These are phyloP conservation scores for Paramormyrops hopkinsi DNA, from an alignment of 2,797 vertebrate genomes.

Conservation along the genomic window DNA sequence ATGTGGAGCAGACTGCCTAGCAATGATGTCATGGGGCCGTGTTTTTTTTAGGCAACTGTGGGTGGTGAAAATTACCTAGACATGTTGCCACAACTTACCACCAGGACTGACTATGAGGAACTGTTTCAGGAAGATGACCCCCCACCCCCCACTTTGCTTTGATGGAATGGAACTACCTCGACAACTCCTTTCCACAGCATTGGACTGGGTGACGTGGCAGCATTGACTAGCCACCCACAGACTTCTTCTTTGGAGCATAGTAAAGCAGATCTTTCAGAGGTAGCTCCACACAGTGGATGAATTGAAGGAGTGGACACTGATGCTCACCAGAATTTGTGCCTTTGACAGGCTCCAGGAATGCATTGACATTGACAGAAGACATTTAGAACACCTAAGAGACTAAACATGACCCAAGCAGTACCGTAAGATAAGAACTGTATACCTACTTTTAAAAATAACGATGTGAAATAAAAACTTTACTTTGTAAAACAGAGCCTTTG, in stretches of 20 bases:
- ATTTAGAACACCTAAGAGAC: neutral
- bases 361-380: neutral
- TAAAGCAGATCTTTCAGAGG: neutral
- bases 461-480: no score
- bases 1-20: neutral
- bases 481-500: neutral
- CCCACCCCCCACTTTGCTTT: neutral
- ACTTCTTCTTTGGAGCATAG: neutral
- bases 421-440: neutral
- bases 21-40: neutral
- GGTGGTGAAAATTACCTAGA: neutral
- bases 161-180: neutral
- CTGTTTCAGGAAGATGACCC: neutral
- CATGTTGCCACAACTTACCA: neutral
- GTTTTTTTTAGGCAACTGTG: neutral
- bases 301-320: neutral
- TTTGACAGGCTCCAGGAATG: neutral
- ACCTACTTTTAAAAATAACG: neutral
- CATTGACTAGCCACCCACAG: neutral
- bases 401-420: neutral
- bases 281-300: neutral
- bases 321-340: neutral
- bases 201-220: neutral
- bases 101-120: neutral
- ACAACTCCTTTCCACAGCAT: neutral